Evolutionary conservation across 2,888 invertebrate species (phyloP), one percentile per base, ranked within the genome.

Genomic region (Melieria picta): DNA sequence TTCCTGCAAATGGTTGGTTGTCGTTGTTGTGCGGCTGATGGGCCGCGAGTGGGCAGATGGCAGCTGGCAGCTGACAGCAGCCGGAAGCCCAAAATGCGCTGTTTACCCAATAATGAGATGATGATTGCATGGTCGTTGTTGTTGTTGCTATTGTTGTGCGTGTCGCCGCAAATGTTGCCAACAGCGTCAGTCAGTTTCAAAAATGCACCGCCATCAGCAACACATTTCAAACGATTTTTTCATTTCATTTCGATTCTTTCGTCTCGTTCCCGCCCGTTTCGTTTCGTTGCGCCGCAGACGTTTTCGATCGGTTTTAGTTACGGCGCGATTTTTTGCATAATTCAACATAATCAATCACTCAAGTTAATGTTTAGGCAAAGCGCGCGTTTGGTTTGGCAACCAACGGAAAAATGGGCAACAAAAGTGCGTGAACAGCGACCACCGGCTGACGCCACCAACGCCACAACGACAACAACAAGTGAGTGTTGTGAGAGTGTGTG

Each of bases 151-250:
- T 30, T 30, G 30, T 30, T 65, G 56, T 65, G 46, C 11, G 11
- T 46, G 6, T 64, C 43, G 11, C 13, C 30, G 47, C 60, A 67
- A 67, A 52, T 60, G 60, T 67, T 67, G 67, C 67, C 60, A 60
- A 52, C 67, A 4, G 58, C 48, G 61, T 65, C 65, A 56, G 46
- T 65, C 83, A 84, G 84, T 83, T 83, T 80, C 81, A 78, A 83
- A 82, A 82, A 83, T 83, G 83, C 83, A 81, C 81, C 83, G 82
- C 82, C 83, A 83, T 81, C 83, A 83, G 83, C 82, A 82, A 78
- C 83, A 65, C 65, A 61, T 71, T 71, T 60, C 62, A 69, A 69
- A 69, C 60, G 60, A 67, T 61, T 67, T 67, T 67, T 67, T 58
- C 67, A 60, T 65, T 67, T 67, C 67, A 61, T 67, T 67, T 30